phyloP scores from a whole-genome alignment of 1,140 invertebrate species.

The Panagrolaimus sp. region DNA sequence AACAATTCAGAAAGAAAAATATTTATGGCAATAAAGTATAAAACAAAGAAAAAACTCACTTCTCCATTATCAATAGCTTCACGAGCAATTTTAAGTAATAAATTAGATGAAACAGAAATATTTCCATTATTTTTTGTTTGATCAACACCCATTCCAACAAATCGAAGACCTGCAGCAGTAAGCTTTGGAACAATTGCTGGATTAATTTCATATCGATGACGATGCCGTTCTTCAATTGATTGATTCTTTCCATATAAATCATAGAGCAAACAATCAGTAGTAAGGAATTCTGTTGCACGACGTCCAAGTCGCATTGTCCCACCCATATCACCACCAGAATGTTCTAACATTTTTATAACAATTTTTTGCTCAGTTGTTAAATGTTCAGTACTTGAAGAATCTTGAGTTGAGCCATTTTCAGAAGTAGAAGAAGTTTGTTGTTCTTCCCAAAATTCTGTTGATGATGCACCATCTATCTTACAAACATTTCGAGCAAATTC shows the following conservation, averaged over 20 bases:
- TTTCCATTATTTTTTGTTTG: conserved; percentile 30
- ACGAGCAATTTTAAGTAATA: conserved; percentile 40
- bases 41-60: no score
- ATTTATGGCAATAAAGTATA: no score
- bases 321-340: conserved; percentile 79
- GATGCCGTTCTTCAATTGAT: conserved; percentile 84
- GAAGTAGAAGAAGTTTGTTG: background rate
- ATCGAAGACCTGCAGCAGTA: conserved; percentile 76
- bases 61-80: background rate
- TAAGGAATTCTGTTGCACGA: conserved; percentile 74
- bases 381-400: background rate
- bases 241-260: conserved; percentile 61
- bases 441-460: conserved; percentile 69
- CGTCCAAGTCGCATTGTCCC: conserved; percentile 96
- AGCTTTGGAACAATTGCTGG: conserved; percentile 73
- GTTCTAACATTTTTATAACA: conserved; percentile 97
- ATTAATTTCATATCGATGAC: conserved; percentile 79
- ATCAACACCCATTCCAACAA: conserved; percentile 73
- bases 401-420: no score
- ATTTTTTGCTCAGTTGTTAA: conserved; percentile 36
- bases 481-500: conserved; percentile 87
- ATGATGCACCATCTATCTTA: conserved; percentile 72
- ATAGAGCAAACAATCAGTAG: conserved; percentile 17
- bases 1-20: no score
- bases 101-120: conserved; percentile 15